Percentiles rank a stretch among this genome's conserved stretches.
phyloP scores from a whole-genome alignment of 2,797 vertebrate species.

The Discoglossus pictus region DNA sequence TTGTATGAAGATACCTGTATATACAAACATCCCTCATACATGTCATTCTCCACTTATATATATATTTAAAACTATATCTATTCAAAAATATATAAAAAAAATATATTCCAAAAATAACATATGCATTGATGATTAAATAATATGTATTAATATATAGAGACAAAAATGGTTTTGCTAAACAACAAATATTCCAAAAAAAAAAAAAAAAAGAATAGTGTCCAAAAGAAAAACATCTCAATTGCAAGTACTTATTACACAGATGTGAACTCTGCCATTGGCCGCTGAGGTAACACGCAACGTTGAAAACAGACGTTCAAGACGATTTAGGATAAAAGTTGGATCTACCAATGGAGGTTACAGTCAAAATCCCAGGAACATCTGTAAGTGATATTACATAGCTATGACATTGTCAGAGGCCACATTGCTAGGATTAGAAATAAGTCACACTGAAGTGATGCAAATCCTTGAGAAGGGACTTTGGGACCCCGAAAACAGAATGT shows the following conservation, averaged over 20 bases:
- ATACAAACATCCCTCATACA: too few species aligned
- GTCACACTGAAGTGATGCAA: slow-evolving; percentile 24
- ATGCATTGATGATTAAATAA: too few species aligned
- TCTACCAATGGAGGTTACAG: not conserved
- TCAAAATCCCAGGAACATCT: slow-evolving; percentile 20
- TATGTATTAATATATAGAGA: too few species aligned
- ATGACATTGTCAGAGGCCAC: slow-evolving; percentile 18
- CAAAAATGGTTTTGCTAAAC: not conserved
- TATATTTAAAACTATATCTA: too few species aligned
- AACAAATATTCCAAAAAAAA: not conserved
- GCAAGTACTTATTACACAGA: not conserved
- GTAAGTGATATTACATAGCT: slow-evolving; percentile 28
- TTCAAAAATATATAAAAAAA: too few species aligned
- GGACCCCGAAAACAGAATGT: slow-evolving; percentile 27
- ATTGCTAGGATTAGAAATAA: slow-evolving; percentile 23
- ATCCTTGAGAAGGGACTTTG: slow-evolving; percentile 14
- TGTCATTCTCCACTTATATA: too few species aligned
- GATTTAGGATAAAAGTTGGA: not conserved
- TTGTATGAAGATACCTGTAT: too few species aligned
- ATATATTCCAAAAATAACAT: too few species aligned
- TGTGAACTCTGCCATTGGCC: not conserved
- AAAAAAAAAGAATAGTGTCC: not conserved
- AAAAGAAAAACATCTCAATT: not conserved
- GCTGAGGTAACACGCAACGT: not conserved
- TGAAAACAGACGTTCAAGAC: too few species aligned